phyloP scores from a whole-genome alignment of 2,797 vertebrate genomes.

The Choloepus didactylus region DNA sequence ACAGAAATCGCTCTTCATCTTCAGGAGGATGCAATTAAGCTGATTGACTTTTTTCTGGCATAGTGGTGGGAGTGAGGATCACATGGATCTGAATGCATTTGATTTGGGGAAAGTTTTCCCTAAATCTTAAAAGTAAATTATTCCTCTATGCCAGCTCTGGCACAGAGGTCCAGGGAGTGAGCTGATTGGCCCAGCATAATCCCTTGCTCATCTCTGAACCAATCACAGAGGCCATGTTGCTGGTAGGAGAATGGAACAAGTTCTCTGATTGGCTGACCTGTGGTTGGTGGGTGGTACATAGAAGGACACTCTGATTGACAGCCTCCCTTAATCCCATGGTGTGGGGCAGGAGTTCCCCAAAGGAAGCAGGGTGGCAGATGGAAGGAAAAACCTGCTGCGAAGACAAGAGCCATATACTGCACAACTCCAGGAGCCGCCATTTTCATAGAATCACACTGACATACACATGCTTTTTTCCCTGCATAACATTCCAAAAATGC shows the following conservation, averaged over 20 bases:
- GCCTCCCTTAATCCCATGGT: background rate
- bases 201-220: background rate
- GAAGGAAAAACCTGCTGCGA: background rate
- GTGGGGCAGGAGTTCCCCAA: background rate
- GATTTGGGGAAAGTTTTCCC: background rate
- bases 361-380: background rate
- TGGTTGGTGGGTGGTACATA: background rate
- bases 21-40: background rate
- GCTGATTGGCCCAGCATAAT: background rate
- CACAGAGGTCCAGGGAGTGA: background rate
- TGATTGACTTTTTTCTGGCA: background rate
- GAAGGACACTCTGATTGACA: background rate
- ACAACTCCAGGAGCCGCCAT: accelerated
- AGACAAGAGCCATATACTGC: background rate
- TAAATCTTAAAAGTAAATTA: background rate
- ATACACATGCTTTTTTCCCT: background rate
- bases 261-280: background rate
- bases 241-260: background rate
- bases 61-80: background rate
- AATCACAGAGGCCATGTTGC: background rate
- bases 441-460: background rate
- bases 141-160: background rate
- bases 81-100: background rate
- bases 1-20: background rate
- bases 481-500: background rate